Evolutionary conservation across 2,888 invertebrate species (phyloP), one percentile per base, ranked within the genome.

Genomic region (Pandemis heparana): DNA sequence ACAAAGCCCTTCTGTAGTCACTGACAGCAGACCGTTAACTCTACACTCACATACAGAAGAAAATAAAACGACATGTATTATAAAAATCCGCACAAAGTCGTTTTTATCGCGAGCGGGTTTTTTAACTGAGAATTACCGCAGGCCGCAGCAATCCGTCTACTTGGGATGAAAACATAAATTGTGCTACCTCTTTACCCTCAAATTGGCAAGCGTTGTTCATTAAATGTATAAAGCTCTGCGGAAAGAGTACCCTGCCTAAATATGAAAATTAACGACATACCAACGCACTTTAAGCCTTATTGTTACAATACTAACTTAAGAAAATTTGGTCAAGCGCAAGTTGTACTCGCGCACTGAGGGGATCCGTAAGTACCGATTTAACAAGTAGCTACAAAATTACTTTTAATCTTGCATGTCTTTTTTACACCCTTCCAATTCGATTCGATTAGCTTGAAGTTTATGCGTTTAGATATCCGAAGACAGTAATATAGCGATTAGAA

Each of bases 1-100:
- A 88, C 88, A 90, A 88, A 86, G 83, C 84, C 82, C 81, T 83
- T 86, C 83, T 81, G 73, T 65, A 65, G 64, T 51, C 73, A 41
- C 53, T 70, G 74, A 74, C 74, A 73, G 73, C 56, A 70, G 69
- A 51, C 69, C 64, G 74, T 70, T 74, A 70, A 70, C 74, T 68
- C 63, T 59, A 70, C 72, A 72, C 66, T 56, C 53, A 18, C 65
- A 69, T 60, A 74, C 56, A 68, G 53, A 60, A 73, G 69, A 64
- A 72, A 70, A 65, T 61, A 65, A 73, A 65, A 65, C 18, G 64
- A 69, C 66, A 73, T 43, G 63, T 69, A 70, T 65, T 65, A 74
- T 70, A 65, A 74, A 74, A 74, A 70, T 74, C 59, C 48, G 64
- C 48, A 64, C 68, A 68, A 46, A 64, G 63, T 65, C 59, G 46